phyloP scores from a whole-genome alignment of 2,888 invertebrate species.

The Branchellion lobata region DNA sequence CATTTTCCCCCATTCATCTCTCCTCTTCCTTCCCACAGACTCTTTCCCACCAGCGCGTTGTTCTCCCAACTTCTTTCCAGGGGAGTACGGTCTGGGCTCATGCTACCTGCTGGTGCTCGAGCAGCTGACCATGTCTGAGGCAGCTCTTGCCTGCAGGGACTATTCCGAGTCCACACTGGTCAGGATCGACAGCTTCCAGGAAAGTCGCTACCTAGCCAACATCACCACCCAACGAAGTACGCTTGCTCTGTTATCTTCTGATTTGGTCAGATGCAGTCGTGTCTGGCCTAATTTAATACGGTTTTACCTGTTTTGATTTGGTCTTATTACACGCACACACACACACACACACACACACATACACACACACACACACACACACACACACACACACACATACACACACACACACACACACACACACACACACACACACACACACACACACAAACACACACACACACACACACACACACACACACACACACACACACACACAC shows the following conservation, averaged over 20 bases:
- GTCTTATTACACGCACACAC: too few species aligned
- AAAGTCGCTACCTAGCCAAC: conserved; percentile 13
- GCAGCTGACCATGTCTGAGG: conserved; percentile 15
- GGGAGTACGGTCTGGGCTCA: conserved; percentile 47
- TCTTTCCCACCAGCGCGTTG: conserved; percentile 27
- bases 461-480: too few species aligned
- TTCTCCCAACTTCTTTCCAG: conserved; percentile 42
- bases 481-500: too few species aligned
- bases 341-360: too few species aligned
- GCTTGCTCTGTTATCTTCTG: too few species aligned
- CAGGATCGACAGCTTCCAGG: conserved; percentile 17
- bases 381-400: too few species aligned
- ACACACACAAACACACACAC: too few species aligned
- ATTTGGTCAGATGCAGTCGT: neutral
- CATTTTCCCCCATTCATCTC: too few species aligned
- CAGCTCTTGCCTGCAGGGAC: conserved; percentile 42
- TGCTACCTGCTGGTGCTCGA: conserved; percentile 45
- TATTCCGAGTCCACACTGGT: conserved; percentile 34
- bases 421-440: too few species aligned
- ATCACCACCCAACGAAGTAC: neutral
- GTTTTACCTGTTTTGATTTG: neutral
- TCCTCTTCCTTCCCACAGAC: neutral
- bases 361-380: too few species aligned
- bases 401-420: too few species aligned
- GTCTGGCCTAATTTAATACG: too few species aligned